Evolutionary conservation across 1,140 invertebrate genomes (phyloP), one percentile per base, ranked within the genome.

Genomic region (Drosophila triauraria): DNA sequence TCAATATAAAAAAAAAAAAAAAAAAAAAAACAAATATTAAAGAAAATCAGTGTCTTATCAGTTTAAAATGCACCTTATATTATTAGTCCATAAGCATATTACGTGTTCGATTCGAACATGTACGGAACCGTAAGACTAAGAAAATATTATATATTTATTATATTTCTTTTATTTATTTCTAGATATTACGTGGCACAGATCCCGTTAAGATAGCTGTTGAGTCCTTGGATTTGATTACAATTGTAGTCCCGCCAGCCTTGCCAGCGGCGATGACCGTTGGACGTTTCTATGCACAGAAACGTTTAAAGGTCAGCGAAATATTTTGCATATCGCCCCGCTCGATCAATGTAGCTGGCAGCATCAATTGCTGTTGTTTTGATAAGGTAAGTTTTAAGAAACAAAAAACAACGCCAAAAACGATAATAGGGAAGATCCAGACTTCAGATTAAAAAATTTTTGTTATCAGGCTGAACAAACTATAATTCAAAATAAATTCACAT

Each of bases 291-390:
- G 99, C 98, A 5, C 97, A 99, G 90, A 94, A 95, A 30, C 94
- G 99, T 20, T 94, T 99, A 44, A 96, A 97, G 91, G 94, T 94
- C 20, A 94, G 95, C 6, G 94, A 96, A 53, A 97, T 99, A 63
- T 98, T 97, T 93, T 99, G 98, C 81, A 99, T 99, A 53, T 98
- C 97, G 74, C 98, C 98, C 0, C 94, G 96, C 25, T 96, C 97
- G 3, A 99, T 99, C 67, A 99, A 99, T 88, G 97, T 99, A 17
- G 97, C 97, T 77, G 99, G 99, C 0, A 98, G 97, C 35, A 94
- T 99, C n/a, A 97, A 99, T 93, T 97, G 97, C 80, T 95, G 99
- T 53, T 99, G 98, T 90, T 99, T 99, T 93, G 99, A 99, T 93
- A 99, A 99, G 96, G 97, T 98, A 42, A 40, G 75, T 40, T 32